phyloP scores from a whole-genome alignment of 2,888 invertebrate species.

The Ferrisia virgata region DNA sequence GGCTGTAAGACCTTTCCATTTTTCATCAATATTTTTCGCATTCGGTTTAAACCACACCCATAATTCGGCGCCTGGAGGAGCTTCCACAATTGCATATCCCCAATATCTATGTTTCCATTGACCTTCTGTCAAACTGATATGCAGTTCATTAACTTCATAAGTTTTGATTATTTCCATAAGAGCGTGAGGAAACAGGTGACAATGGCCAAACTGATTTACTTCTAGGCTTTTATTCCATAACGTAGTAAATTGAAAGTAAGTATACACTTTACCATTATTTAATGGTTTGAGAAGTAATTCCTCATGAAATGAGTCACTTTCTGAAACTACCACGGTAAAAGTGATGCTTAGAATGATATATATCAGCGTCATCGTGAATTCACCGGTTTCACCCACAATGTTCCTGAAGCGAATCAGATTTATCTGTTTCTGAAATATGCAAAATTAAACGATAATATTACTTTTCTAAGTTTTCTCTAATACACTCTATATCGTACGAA shows the following conservation, averaged over 20 bases:
- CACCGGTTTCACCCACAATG: not conserved
- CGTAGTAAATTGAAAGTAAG: conserved; percentile 88
- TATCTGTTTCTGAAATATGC: not conserved
- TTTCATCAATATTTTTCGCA: conserved; percentile 66
- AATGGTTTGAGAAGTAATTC: conserved; percentile 84
- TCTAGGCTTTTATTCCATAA: conserved; percentile 64
- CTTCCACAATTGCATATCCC: conserved; percentile 88
- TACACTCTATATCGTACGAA: no score
- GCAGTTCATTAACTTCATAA: conserved; percentile 83
- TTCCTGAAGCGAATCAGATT: not conserved
- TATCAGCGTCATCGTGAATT: not conserved
- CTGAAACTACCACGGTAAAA: not conserved
- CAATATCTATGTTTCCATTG: conserved; percentile 89
- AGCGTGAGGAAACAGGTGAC: conserved; percentile 78
- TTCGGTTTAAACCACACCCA: conserved; percentile 84
- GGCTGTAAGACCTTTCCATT: conserved; percentile 86
- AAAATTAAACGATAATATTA: no score
- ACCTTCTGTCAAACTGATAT: conserved; percentile 88
- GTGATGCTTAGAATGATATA: not conserved
- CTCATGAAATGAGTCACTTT: conserved; percentile 73
- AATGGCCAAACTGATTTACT: conserved; percentile 51
- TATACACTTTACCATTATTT: conserved; percentile 77
- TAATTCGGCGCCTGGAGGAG: conserved; percentile 90
- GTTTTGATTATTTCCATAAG: conserved; percentile 81
- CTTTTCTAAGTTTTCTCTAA: no score